phyloP scores from a whole-genome alignment of 1,140 invertebrate genomes.

The Thaumatotibia leucotreta region DNA sequence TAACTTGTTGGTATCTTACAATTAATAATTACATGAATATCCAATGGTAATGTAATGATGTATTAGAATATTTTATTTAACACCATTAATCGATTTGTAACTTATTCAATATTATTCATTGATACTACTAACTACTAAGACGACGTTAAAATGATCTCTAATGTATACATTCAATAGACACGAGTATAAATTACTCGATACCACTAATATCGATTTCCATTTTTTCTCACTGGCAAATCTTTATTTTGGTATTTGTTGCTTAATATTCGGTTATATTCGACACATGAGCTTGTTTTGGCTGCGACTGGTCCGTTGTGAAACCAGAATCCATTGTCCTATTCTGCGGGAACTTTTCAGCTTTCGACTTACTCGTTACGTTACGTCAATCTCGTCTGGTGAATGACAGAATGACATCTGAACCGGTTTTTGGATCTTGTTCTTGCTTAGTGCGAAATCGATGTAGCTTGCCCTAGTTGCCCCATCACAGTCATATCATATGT shows the following conservation, averaged over 20 bases:
- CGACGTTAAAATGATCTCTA: neutral
- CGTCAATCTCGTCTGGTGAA: slow-evolving; percentile 26
- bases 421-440: slow-evolving; percentile 18
- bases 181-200: neutral
- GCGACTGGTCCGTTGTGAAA: slow-evolving; percentile 23
- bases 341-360: slow-evolving; percentile 13
- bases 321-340: slow-evolving; percentile 26
- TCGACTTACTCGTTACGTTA: slow-evolving; percentile 21
- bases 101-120: too few relatives aligned
- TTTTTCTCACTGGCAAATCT: neutral
- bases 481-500: neutral
- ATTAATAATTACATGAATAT: neutral
- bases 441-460: neutral
- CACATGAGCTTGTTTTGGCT: slow-evolving; percentile 21
- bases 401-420: slow-evolving; percentile 30
- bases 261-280: slow-evolving; percentile 15
- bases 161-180: too few relatives aligned
- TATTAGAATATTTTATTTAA: too few relatives aligned
- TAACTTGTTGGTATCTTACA: neutral
- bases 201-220: neutral
- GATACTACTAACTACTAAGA: neutral
- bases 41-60: too few relatives aligned
- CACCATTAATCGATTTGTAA: too few relatives aligned
- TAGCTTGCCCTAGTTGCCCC: neutral
- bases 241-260: slow-evolving; percentile 17